Base-by-base conservation (phyloP, 2,113 vertebrate genomes). In the Uria lomvia region DNA sequence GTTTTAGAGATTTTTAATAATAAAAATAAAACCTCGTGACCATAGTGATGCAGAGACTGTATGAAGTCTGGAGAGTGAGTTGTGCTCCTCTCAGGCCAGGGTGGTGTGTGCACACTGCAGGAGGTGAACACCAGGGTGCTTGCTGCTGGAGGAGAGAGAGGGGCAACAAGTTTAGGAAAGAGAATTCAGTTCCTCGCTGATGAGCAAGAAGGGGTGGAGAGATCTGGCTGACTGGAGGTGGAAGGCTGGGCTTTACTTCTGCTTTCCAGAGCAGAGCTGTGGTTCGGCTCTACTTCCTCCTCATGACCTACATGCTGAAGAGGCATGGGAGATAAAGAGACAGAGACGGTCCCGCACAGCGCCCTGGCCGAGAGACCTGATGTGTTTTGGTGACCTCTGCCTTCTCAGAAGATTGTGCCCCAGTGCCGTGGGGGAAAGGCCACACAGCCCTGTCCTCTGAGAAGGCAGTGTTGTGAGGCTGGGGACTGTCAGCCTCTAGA, bases 251-350 rank as follows among this genome's bases (percentile, higher is more conserved):
- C 78, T 93, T 93, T 66, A 94, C 94, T 98, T 97, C 97, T n/a
- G 94, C 97, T 97, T 98, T 98, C 92, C 80, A 95, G 87, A 93
- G 72, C 74, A 68, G 53, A 45, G 74, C 89, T 96, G 96, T 96
- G 95, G 95, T 97, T 94, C 81, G 78, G 80, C 52, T 72, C 62
- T 72, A 27, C 92, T 97, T 98, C 97, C 97, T 96, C 91, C 1
- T 77, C 16, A 52, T 92, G 91, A 93, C 89, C 88, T 87, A 94
- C 82, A 95, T 84, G 94, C 86, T 76, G 70, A 81, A 62, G 60
- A 92, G 55, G 30, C 86, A 62, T 70, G 80, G 80, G 42, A 90
- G 83, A 96, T 49, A 77, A 77, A 50, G 72, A 93, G 71, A 40
- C 68, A 78, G 75, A 47, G 50, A 11, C 45, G 5, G 53, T 80